Conservation (phyloP, 1,140 invertebrate genomes). For the Lepidurus couesii region DNA sequence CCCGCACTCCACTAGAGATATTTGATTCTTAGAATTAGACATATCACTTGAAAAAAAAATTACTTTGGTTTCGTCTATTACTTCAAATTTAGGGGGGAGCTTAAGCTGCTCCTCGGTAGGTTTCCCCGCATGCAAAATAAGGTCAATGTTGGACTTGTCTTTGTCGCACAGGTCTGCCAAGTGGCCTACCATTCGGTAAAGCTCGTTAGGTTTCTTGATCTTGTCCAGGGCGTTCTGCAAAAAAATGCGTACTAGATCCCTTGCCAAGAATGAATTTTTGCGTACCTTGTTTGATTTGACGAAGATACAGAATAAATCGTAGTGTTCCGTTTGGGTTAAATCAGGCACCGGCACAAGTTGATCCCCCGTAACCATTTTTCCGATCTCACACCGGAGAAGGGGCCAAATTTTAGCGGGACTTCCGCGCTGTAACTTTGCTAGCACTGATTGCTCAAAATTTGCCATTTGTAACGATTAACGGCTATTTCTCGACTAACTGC, state of each 20-base stretch:
- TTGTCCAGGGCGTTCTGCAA: background rate
- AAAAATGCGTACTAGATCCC: background rate
- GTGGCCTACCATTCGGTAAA: background rate
- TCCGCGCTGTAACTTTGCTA: background rate
- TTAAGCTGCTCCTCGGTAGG: background rate
- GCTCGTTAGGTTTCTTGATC: background rate
- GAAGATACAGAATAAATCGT: background rate
- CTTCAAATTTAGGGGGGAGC: background rate
- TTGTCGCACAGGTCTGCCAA: background rate
- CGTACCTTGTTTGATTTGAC: conserved; percentile 13
- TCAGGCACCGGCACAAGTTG: background rate
- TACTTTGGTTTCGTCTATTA: background rate
- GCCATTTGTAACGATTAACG: background rate
- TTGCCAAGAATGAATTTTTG: background rate
- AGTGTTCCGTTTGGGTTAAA: background rate
- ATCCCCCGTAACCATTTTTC: background rate
- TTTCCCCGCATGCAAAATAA: conserved; percentile 7
- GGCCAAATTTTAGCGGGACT: conserved; percentile 5
- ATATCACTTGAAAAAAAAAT: background rate
- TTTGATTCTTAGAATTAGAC: background rate
- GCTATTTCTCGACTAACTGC: background rate
- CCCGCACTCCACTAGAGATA: background rate
- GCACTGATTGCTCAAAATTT: background rate
- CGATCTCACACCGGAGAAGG: background rate
- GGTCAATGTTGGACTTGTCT: conserved; percentile 10